These are phyloP conservation scores for Ennomos quercinarius DNA, from an alignment of 2,888 invertebrate genomes.

Conservation along the genomic window DNA sequence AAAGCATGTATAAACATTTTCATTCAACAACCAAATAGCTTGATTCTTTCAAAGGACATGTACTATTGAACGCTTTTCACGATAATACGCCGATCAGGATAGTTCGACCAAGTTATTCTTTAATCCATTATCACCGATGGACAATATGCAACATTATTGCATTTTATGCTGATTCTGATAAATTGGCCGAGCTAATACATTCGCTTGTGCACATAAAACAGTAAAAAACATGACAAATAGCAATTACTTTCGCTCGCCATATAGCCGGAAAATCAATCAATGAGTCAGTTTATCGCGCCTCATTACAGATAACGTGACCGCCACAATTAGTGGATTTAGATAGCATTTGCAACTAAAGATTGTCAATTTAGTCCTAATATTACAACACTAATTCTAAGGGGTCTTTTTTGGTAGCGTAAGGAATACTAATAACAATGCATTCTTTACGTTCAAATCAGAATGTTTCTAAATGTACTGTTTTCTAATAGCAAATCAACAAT, in stretches of 20 bases:
- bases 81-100: too few relatives aligned
- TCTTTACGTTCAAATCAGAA: neutral
- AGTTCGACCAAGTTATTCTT: too few relatives aligned
- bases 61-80: too few relatives aligned
- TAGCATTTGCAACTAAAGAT: conserved; percentile 11
- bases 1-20: too few relatives aligned
- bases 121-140: too few relatives aligned
- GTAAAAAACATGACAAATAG: conserved; percentile 8
- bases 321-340: conserved; percentile 25
- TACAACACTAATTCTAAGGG: too few relatives aligned
- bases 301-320: conserved; percentile 27
- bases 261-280: conserved; percentile 28
- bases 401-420: neutral
- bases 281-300: conserved; percentile 19
- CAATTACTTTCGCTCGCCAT: conserved; percentile 17
- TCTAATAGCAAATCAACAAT: neutral
- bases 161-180: neutral
- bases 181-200: conserved; percentile 3
- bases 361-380: too few relatives aligned
- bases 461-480: neutral
- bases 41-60: too few relatives aligned
- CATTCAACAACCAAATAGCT: too few relatives aligned
- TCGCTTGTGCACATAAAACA: conserved; percentile 27
- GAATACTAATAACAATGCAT: conserved; percentile 1
- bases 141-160: too few relatives aligned